Conservation (phyloP, 2,797 vertebrate species). For the Falco naumanni region DNA sequence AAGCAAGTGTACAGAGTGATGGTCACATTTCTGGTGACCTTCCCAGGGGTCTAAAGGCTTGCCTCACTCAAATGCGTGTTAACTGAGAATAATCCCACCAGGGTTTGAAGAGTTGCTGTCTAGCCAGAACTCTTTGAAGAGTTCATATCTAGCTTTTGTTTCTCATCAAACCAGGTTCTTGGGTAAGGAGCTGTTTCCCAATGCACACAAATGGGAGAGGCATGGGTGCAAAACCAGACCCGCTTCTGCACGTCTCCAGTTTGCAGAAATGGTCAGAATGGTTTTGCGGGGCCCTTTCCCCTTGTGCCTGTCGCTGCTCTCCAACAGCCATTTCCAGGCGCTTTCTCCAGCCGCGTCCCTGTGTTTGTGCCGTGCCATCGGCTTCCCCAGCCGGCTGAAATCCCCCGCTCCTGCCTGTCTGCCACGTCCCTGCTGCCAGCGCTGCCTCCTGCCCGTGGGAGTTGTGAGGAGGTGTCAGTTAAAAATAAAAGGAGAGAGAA, state of each 20-base stretch:
- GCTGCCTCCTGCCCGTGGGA: not conserved
- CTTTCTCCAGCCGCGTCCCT: not conserved
- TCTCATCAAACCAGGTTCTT: not conserved
- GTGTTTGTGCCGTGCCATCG: accelerated
- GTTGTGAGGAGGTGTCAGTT: not conserved
- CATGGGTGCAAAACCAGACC: not conserved
- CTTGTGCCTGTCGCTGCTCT: accelerated
- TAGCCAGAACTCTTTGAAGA: too few relatives aligned
- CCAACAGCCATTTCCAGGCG: not conserved
- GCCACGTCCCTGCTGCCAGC: accelerated
- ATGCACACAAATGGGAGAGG: accelerated
- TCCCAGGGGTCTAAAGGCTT: not conserved
- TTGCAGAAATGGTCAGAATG: not conserved
- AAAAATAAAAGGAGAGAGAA: not conserved
- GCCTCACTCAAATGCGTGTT: not conserved
- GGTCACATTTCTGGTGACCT: not conserved
- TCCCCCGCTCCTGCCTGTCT: not conserved
- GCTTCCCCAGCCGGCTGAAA: not conserved
- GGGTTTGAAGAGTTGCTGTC: not conserved
- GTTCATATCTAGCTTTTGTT: not conserved
- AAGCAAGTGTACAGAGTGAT: not conserved
- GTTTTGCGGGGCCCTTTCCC: not conserved
- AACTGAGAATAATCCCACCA: not conserved
- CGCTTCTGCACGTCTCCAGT: not conserved
- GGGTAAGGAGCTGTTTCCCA: not conserved